A percentile compares a stretch with the other conserved stretches of the same genome.
Evolutionary conservation across 2,113 vertebrate species (phyloP).

Genomic region (Polypterus bichir): DNA sequence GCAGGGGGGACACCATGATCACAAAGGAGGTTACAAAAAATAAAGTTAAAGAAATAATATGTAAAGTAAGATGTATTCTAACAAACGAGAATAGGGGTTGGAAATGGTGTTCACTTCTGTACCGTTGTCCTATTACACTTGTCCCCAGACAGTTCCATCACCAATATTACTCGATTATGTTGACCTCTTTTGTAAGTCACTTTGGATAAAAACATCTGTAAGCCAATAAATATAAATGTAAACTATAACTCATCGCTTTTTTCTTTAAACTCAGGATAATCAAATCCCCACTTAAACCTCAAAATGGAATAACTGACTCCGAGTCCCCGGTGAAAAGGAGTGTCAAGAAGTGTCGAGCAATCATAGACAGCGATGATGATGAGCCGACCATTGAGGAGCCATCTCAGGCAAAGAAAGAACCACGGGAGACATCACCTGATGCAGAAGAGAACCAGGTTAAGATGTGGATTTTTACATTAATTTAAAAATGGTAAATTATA

Average conservation of each 20-base stretch:
- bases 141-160: no score
- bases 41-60: neutral
- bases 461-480: no score
- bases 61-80: neutral
- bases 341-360: constrained; percentile 40
- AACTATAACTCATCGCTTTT: neutral
- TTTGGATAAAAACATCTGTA: neutral
- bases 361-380: constrained; percentile 63
- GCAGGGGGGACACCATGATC: no score
- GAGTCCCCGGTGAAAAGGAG: constrained; percentile 55
- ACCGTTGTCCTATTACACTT: neutral
- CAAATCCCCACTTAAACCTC: constrained; percentile 55
- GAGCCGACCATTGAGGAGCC: constrained; percentile 27
- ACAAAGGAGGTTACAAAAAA: no score
- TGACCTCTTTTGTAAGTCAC: no score
- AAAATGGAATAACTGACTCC: constrained; percentile 41
- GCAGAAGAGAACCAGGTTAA: constrained; percentile 23
- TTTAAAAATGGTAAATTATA: no score
- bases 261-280: constrained; percentile 19
- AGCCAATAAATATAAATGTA: neutral
- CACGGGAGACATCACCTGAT: constrained; percentile 7
- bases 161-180: no score
- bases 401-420: neutral
- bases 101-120: neutral
- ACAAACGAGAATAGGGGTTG: no score